Evolutionary conservation across 2,888 invertebrate species (phyloP).

Genomic region (Himalopsyche tibetana): DNA sequence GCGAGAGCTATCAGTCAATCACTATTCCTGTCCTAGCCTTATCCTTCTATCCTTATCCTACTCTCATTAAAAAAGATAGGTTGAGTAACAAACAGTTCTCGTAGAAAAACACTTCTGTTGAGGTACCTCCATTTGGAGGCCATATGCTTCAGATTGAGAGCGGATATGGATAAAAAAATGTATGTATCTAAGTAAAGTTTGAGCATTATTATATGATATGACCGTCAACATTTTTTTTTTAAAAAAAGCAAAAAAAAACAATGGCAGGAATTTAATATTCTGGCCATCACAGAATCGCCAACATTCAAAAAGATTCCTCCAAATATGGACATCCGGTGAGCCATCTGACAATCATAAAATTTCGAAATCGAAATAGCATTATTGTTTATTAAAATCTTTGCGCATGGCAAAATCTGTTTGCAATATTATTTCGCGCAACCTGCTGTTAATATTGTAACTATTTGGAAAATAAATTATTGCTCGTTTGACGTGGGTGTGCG

Average conservation of each 20-base stretch:
- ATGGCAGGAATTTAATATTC: background rate
- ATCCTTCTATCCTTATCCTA: too few species aligned
- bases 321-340: slow-evolving; percentile 4
- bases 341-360: background rate
- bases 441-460: background rate
- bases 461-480: background rate
- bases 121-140: too few species aligned
- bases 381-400: too few species aligned
- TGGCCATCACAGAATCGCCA: background rate
- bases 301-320: background rate
- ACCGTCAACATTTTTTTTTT: background rate
- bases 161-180: too few species aligned
- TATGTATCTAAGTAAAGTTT: too few species aligned
- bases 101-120: too few species aligned
- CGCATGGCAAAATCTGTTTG: background rate
- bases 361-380: background rate
- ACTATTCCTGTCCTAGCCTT: too few species aligned
- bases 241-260: background rate
- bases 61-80: too few species aligned
- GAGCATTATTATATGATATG: too few species aligned
- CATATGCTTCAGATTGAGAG: too few species aligned
- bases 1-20: too few species aligned
- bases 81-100: too few species aligned
- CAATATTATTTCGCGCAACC: background rate
- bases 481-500: background rate